Evolutionary conservation across 2,888 invertebrate genomes (phyloP), one percentile per base, ranked within the genome.

Genomic region (Altica lythri): DNA sequence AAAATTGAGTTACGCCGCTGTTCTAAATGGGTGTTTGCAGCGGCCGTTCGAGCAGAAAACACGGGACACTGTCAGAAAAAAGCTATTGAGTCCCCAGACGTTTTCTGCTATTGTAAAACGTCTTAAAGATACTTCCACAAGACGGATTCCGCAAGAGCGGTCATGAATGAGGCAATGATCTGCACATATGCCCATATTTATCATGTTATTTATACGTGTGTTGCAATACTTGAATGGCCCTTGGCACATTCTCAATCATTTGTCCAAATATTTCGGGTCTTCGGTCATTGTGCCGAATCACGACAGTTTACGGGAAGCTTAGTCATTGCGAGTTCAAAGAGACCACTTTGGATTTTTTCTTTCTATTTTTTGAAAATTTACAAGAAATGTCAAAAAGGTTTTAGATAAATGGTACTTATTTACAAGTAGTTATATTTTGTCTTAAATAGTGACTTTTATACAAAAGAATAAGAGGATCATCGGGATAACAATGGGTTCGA

Each of bases 181-280:
- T 44, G 55, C 57, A 62, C 62, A 62, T 57, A 60, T 62, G 62
- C 55, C 55, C 50, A 55, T 60, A 62, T 62, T 62, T 62, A 62
- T 58, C 59, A 57, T 62, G 59, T 57, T 62, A 56, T 59, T 53
- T 59, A 59, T 58, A 53, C 56, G 49, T 40, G 42, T 51, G 61
- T 56, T 59, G 61, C 58, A 25, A 49, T 48, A 52, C 48, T 54
- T 61, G 55, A 55, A 61, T 56, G 25, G 60, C 40, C 19, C 51
- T 56, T 44, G 48, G 53, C 57, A 47, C 46, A 30, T 53, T 47
- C 45, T 40, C 60, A 49, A 56, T 56, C 58, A 48, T 57, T 61
- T 65, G 65, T 63, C 63, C 63, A 66, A 66, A 66, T 62, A 64
- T 62, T 61, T 55, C 37, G 50, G 50, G 40, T 43, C 55, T 55